A percentile compares a stretch with the other conserved stretches of the same genome.
Evolutionary conservation across 2,888 invertebrate genomes (phyloP).

Genomic region (Dolichopus griseipennis): DNA sequence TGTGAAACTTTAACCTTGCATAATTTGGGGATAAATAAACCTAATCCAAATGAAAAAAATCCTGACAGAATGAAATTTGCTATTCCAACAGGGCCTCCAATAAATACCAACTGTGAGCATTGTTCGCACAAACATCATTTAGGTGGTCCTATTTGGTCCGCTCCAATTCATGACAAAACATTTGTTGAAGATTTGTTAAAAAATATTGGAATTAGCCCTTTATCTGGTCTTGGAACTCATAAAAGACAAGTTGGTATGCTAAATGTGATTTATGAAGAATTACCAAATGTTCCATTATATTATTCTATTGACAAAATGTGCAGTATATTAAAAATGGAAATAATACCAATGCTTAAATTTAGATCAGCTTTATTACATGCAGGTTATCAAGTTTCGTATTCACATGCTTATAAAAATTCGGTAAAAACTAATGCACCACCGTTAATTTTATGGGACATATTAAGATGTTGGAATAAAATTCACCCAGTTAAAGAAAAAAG

Average conservation of each 20-base stretch:
- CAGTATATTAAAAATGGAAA: slow-evolving; percentile 60
- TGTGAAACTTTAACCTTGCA: slow-evolving; percentile 75
- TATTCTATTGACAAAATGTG: slow-evolving; percentile 73
- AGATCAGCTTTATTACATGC: slow-evolving; percentile 86
- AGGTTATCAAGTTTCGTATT: slow-evolving; percentile 83
- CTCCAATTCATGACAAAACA: slow-evolving; percentile 65
- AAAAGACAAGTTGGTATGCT: slow-evolving; percentile 73
- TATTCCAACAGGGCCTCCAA: slow-evolving; percentile 61
- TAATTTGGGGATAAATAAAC: slow-evolving; percentile 59
- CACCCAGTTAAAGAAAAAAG: slow-evolving; percentile 60
- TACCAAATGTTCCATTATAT: slow-evolving; percentile 76
- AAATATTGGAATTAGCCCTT: slow-evolving; percentile 42
- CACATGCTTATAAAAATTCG: slow-evolving; percentile 80
- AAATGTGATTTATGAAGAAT: slow-evolving; percentile 72
- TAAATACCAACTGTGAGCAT: slow-evolving; percentile 59
- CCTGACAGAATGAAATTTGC: slow-evolving; percentile 53
- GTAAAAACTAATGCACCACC: slow-evolving; percentile 90
- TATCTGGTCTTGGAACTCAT: slow-evolving; percentile 54
- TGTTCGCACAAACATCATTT: slow-evolving; percentile 71
- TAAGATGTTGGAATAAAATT: slow-evolving; percentile 67
- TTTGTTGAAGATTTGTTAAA: slow-evolving; percentile 65
- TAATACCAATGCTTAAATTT: slow-evolving; percentile 57
- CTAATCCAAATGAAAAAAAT: slow-evolving; percentile 50
- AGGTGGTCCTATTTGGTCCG: slow-evolving; percentile 93
- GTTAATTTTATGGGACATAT: slow-evolving; percentile 81